Conservation (phyloP, 2,888 invertebrate genomes). For the Hirudinaria manillensis region DNA sequence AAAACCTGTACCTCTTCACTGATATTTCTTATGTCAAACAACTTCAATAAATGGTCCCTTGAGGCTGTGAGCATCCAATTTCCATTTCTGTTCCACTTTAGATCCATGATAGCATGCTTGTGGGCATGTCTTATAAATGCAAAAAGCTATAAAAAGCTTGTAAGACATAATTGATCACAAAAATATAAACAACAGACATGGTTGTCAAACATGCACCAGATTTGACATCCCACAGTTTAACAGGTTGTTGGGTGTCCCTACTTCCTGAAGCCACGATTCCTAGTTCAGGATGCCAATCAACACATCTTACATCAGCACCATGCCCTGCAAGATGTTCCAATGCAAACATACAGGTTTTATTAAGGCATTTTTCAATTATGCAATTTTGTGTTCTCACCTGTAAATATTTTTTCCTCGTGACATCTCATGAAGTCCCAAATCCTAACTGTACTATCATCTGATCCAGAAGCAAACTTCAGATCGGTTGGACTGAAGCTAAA, state of each 20-base stretch:
- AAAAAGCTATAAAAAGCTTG: neutral
- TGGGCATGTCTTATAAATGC: conserved; percentile 72
- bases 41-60: conserved; percentile 87
- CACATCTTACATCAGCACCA: conserved; percentile 96
- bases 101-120: conserved; percentile 97
- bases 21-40: conserved; percentile 93
- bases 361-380: neutral
- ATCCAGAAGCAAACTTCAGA: conserved; percentile 96
- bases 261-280: conserved; percentile 93
- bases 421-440: conserved; percentile 94
- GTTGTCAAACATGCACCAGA: conserved; percentile 89
- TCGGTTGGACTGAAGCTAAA: conserved; percentile 92
- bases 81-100: conserved; percentile 98
- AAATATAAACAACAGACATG: conserved; percentile 61
- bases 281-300: conserved; percentile 99
- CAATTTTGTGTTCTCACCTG: conserved; percentile 50
- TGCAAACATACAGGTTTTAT: neutral
- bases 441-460: conserved; percentile 95
- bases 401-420: conserved; percentile 81
- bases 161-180: neutral
- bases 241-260: conserved; percentile 98
- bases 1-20: conserved; percentile 92
- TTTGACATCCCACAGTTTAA: conserved; percentile 98
- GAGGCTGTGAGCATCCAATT: conserved; percentile 99
- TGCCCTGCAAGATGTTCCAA: conserved; percentile 63